phyloP scores from a whole-genome alignment of 2,888 invertebrate species.

The Cyclophora albipunctata region DNA sequence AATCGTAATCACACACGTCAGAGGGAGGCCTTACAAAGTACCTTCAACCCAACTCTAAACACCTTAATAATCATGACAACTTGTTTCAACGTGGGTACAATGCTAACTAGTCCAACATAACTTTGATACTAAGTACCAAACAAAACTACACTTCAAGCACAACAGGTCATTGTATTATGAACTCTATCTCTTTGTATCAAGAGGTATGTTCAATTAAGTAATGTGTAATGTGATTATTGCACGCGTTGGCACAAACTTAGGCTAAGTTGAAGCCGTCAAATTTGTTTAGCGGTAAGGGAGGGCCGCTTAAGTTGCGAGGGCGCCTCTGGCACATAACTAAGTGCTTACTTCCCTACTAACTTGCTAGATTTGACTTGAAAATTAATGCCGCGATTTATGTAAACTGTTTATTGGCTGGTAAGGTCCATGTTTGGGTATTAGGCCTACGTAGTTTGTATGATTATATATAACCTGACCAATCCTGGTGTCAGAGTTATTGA shows the following conservation, averaged over 20 bases:
- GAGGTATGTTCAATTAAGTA: constrained; percentile 7
- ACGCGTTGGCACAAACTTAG: constrained; percentile 59
- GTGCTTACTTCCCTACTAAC: constrained; percentile 67
- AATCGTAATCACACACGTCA: too few relatives aligned
- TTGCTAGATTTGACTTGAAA: constrained; percentile 72
- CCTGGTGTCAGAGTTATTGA: too few relatives aligned
- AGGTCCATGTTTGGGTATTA: constrained; percentile 4
- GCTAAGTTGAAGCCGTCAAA: constrained; percentile 72
- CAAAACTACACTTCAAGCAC: constrained; percentile 2
- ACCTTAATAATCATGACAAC: constrained; percentile 69
- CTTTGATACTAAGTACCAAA: constrained; percentile 39
- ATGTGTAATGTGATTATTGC: constrained; percentile 33
- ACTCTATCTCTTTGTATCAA: constrained; percentile 21
- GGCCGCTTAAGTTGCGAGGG: constrained; percentile 61
- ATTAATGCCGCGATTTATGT: constrained; percentile 69
- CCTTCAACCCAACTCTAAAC: constrained; percentile 46
- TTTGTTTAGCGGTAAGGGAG: constrained; percentile 72
- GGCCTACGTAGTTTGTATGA: constrained; percentile 2
- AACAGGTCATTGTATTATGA: constrained; percentile 10
- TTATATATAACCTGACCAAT: too few relatives aligned
- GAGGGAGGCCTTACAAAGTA: constrained; percentile 21
- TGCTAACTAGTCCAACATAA: constrained; percentile 64
- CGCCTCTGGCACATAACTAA: constrained; percentile 67
- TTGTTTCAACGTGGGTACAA: constrained; percentile 65
- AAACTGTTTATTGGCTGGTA: constrained; percentile 32